A percentile compares a stretch with the other conserved stretches of the same genome.
Evolutionary conservation across 2,888 invertebrate species (phyloP).

Genomic region (Pachliopta kotzebuea): DNA sequence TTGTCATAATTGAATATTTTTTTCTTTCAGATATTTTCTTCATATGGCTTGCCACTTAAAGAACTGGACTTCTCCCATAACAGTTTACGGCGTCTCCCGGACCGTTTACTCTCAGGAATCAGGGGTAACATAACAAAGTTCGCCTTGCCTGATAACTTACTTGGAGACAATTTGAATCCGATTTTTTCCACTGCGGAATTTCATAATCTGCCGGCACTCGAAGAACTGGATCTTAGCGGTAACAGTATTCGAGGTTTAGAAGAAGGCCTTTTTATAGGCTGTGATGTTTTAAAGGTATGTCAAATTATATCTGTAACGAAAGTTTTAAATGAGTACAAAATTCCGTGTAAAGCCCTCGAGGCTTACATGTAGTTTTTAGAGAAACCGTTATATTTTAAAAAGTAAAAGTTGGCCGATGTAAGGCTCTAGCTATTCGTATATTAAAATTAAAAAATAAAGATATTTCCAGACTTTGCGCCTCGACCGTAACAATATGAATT

Average conservation of each 20-base stretch:
- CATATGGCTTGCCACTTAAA: conserved; percentile 86
- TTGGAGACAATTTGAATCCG: conserved; percentile 94
- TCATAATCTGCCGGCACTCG: conserved; percentile 86
- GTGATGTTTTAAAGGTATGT: conserved; percentile 85
- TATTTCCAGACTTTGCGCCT: conserved; percentile 86
- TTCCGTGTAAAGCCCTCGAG: neutral
- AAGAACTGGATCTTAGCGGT: conserved; percentile 88
- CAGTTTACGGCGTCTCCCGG: conserved; percentile 88
- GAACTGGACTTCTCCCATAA: conserved; percentile 92
- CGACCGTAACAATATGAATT: conserved; percentile 88
- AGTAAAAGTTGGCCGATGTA: conserved; percentile 3
- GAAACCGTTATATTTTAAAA: neutral
- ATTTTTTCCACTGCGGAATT: conserved; percentile 94
- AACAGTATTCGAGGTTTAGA: conserved; percentile 91
- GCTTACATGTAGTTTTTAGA: neutral
- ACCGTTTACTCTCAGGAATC: conserved; percentile 85
- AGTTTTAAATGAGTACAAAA: neutral
- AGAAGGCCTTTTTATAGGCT: conserved; percentile 92
- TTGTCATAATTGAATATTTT: neutral
- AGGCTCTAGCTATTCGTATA: conserved; percentile 12
- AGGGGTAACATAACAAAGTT: conserved; percentile 85
- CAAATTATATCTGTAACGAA: neutral
- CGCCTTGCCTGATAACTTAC: conserved; percentile 88
- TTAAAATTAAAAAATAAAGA: conserved; percentile 25
- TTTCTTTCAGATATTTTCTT: conserved; percentile 82